Evolutionary conservation across 1,140 invertebrate genomes (phyloP), one percentile per base, ranked within the genome.

Genomic region (Druon quercuslanigerum): DNA sequence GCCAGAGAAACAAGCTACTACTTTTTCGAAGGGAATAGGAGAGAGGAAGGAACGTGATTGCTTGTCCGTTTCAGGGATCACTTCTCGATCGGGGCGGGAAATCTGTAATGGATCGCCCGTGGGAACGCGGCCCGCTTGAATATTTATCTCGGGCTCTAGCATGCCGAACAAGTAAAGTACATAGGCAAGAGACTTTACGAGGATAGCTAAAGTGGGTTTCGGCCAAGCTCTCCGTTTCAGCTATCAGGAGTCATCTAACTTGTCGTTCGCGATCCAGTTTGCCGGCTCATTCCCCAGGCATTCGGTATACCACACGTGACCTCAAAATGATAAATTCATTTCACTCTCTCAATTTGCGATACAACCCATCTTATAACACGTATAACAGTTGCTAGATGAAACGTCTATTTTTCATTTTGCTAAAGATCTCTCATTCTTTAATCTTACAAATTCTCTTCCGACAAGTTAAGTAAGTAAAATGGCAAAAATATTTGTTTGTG

Each of bases 301-400:
- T 73, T 51, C 16, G 72, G 81, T 75, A 54, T 50, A 76, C 20
- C 52, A 71, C 57, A 50, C 57, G 20, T 54, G 77, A 79, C 74
- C 51, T 56, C 66, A 75, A 57, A 82, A 85, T 83, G 80, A 86
- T 87, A 86, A 86, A 87, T 86, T 87, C 81, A 85, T 84, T 85
- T 85, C 79, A 79, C 79, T 82, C 77, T 78, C 76, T 33, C 50
- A 40, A 25, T n/a, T 33, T 25, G 14, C 14, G 40, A 66, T 66
- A 66, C 60, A 66, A 46, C 40, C 75, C 77, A 73, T 66, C 52
- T 52, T 33, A 73, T 60, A 72, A n/a, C n/a, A 46, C 40, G 7
- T 46, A 46, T 46, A 46, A 46, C 4, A 46, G 40, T 11, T 46
- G 40, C 40, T 46, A 9, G 9, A 46, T 46, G 40, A 11, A 46